Evolutionary conservation across 2,888 invertebrate species (phyloP).

Genomic region (Lacanobia oleracea): DNA sequence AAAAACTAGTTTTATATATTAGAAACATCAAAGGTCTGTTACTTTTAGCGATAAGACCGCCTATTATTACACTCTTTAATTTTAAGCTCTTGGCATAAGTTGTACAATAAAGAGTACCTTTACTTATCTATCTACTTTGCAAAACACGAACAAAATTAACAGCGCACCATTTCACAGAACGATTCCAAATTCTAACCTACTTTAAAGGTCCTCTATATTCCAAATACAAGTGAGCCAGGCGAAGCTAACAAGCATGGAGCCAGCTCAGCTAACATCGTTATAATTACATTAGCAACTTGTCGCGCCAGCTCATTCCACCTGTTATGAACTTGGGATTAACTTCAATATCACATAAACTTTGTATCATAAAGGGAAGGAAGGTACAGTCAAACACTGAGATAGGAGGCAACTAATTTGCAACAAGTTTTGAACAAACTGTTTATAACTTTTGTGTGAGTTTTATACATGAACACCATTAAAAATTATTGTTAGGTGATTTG

Average conservation of each 20-base stretch:
- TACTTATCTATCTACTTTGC: background rate
- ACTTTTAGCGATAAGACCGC: too few relatives aligned
- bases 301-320: slow-evolving; percentile 22
- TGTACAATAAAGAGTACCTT: too few relatives aligned
- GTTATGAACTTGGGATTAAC: slow-evolving; percentile 30
- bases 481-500: background rate
- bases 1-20: too few relatives aligned
- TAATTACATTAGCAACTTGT: slow-evolving; percentile 41
- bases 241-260: slow-evolving; percentile 35
- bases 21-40: too few relatives aligned
- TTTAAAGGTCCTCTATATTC: slow-evolving; percentile 21
- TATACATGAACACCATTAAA: background rate
- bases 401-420: background rate
- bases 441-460: background rate
- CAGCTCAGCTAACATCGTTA: slow-evolving; percentile 24
- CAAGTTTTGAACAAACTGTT: background rate
- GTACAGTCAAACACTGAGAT: background rate
- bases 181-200: slow-evolving; percentile 2
- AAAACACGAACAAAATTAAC: background rate
- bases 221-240: slow-evolving; percentile 8
- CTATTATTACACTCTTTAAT: too few relatives aligned
- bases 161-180: background rate
- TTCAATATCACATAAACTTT: slow-evolving; percentile 32
- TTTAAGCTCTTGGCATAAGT: too few relatives aligned
- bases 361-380: background rate